phyloP scores from a whole-genome alignment of 2,113 vertebrate species.

The Hemiscyllium ocellatum region DNA sequence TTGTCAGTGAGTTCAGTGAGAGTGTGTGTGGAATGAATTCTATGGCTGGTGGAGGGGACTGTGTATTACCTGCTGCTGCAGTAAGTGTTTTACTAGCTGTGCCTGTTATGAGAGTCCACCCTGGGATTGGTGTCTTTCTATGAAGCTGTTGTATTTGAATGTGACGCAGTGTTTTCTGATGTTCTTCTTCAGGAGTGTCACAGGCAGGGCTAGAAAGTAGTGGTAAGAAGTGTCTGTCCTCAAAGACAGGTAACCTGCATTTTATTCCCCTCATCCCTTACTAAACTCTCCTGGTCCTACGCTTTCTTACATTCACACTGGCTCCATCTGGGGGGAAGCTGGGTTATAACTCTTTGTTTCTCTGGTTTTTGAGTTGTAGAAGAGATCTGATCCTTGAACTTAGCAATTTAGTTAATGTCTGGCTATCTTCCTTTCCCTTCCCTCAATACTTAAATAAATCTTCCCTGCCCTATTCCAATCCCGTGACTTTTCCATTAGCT shows the following conservation, averaged over 20 bases:
- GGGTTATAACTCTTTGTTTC: not conserved
- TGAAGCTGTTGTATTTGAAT: not conserved
- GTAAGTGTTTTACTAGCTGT: not conserved
- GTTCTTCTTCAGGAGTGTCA: slow-evolving; percentile 26
- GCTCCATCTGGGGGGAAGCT: not conserved
- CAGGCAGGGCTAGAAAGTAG: slow-evolving; percentile 32
- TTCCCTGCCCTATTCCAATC: not conserved
- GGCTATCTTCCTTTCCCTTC: not conserved
- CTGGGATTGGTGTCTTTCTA: not conserved
- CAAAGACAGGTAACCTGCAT: slow-evolving; percentile 29
- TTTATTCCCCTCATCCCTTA: slow-evolving; percentile 1
- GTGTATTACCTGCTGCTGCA: not conserved
- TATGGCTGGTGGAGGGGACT: not conserved
- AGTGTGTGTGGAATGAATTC: not conserved
- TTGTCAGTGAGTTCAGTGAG: not conserved
- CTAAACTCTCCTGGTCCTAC: not conserved
- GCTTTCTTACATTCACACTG: not conserved
- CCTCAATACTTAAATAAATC: not conserved
- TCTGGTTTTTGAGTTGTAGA: not conserved
- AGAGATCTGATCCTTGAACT: not conserved
- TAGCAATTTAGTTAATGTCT: not conserved
- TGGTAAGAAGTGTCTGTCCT: slow-evolving; percentile 36
- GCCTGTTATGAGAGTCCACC: not conserved
- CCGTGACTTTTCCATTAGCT: not conserved
- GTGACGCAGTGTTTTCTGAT: not conserved